Conservation (phyloP, 2,797 vertebrate genomes). For the Pangasius sanitwongsei region DNA sequence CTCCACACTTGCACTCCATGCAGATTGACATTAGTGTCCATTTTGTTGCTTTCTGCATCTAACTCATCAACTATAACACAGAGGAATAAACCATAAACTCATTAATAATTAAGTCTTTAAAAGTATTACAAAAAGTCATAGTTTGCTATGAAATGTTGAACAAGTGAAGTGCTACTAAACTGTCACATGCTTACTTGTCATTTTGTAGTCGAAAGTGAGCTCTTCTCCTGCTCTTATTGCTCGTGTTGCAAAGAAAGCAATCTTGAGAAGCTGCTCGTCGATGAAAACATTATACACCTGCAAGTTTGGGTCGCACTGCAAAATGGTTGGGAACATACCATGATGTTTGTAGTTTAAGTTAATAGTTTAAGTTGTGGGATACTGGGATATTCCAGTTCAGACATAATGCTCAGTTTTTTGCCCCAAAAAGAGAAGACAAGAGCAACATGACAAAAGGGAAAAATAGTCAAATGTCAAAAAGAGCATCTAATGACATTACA, state of each 20-base stretch:
- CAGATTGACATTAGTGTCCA: slow-evolving; percentile 88
- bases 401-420: neutral
- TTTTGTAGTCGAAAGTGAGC: slow-evolving; percentile 94
- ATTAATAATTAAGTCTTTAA: neutral
- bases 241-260: slow-evolving; percentile 87
- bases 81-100: neutral
- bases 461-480: neutral
- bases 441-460: neutral
- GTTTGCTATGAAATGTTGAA: neutral
- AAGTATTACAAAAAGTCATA: neutral
- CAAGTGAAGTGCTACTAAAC: neutral
- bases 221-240: slow-evolving; percentile 87
- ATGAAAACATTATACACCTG: slow-evolving; percentile 95
- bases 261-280: slow-evolving; percentile 86
- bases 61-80: slow-evolving; percentile 82
- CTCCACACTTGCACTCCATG: slow-evolving; percentile 90
- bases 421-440: neutral
- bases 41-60: slow-evolving; percentile 87
- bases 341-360: neutral
- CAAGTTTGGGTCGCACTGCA: slow-evolving; percentile 89
- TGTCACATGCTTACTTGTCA: slow-evolving; percentile 79
- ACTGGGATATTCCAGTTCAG: neutral
- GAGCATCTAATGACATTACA: neutral
- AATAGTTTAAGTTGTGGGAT: neutral
- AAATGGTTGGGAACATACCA: slow-evolving; percentile 2